phyloP scores from a whole-genome alignment of 2,888 invertebrate genomes.

The Ferrisia virgata region DNA sequence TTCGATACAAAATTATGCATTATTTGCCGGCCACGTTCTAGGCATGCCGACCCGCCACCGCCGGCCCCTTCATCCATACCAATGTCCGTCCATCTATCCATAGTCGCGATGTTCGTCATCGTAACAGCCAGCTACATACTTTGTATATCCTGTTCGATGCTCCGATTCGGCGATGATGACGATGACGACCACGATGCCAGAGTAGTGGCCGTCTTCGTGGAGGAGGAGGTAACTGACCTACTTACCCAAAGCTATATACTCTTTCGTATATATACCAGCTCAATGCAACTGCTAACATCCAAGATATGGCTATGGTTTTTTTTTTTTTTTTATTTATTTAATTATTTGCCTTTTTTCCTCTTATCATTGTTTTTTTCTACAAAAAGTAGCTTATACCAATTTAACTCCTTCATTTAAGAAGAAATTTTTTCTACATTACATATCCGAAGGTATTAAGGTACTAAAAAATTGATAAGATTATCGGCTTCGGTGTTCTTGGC shows the following conservation, averaged over 20 bases:
- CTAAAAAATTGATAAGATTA: no score
- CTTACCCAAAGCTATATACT: not conserved
- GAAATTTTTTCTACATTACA: no score
- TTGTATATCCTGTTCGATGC: conserved; percentile 10
- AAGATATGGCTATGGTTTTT: not conserved
- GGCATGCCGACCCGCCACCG: not conserved
- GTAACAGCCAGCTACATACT: not conserved
- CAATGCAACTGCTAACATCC: not conserved
- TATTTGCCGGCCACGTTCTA: not conserved
- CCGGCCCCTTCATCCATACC: not conserved
- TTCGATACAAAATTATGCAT: not conserved
- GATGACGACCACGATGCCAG: not conserved
- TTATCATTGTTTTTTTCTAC: no score
- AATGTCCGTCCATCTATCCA: no score
- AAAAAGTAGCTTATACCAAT: no score
- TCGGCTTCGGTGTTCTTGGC: no score
- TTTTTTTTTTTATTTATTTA: not conserved
- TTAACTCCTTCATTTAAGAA: no score
- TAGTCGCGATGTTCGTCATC: no score
- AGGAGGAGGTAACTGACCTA: not conserved
- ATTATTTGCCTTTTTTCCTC: no score
- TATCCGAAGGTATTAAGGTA: no score
- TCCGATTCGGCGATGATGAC: not conserved
- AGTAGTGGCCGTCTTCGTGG: not conserved
- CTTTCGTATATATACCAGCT: no score